These are phyloP conservation scores for Gobio occitaniae DNA, from an alignment of 2,797 vertebrate genomes.

Conservation along the genomic window DNA sequence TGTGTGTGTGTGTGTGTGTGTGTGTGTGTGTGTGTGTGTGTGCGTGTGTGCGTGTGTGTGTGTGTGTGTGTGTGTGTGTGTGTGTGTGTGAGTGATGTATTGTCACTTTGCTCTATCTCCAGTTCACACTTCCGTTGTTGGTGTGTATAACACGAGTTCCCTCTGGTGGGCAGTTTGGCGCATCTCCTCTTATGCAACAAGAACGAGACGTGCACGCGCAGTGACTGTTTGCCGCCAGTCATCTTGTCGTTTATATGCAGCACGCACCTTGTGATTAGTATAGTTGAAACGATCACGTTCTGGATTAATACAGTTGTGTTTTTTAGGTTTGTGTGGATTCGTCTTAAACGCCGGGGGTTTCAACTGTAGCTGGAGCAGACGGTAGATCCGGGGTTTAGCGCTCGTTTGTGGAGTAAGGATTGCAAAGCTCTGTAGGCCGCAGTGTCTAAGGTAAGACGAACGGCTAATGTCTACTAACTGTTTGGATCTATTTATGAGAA, in stretches of 20 bases:
- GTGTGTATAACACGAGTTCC: not conserved
- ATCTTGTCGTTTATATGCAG: not conserved
- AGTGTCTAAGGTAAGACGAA: slow-evolving; percentile 38
- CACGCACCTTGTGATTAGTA: not conserved
- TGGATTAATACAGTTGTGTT: slow-evolving; percentile 8
- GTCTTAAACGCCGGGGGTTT: not conserved
- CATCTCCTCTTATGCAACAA: slow-evolving; percentile 49
- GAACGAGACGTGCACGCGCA: slow-evolving; percentile 43
- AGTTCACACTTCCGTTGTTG: not conserved
- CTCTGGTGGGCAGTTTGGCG: slow-evolving; percentile 41
- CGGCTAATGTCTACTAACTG: not conserved
- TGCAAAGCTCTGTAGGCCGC: slow-evolving; percentile 36
- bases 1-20: too few relatives aligned
- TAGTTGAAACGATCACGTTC: not conserved
- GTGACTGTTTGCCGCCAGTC: slow-evolving; percentile 40
- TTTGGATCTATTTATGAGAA: not conserved
- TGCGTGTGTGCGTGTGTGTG: not conserved
- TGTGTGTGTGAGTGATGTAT: not conserved
- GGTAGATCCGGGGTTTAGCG: not conserved
- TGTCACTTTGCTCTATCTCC: not conserved
- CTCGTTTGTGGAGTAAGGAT: slow-evolving; percentile 16
- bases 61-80: not conserved
- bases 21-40: not conserved
- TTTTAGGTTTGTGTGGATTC: slow-evolving; percentile 29
- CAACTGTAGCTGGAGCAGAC: not conserved